phyloP scores from a whole-genome alignment of 2,113 vertebrate genomes.

The Pelvicachromis taeniatus region DNA sequence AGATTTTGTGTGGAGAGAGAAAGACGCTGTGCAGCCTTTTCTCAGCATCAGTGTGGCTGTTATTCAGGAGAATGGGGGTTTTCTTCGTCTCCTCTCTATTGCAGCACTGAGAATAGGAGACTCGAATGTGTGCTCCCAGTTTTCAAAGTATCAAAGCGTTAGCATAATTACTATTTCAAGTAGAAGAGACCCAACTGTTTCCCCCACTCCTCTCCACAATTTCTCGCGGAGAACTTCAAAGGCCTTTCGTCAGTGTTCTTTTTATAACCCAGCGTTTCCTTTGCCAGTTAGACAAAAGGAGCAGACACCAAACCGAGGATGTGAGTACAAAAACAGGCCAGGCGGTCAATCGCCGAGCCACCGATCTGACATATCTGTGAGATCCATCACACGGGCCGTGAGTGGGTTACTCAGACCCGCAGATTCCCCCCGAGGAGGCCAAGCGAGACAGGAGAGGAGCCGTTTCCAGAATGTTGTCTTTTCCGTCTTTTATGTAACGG shows the following conservation, averaged over 20 bases:
- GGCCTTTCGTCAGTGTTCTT: slow-evolving; percentile 40
- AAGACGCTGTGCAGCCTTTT: slow-evolving; percentile 25
- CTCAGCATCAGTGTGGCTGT: slow-evolving; percentile 36
- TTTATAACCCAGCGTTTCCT: slow-evolving; percentile 60
- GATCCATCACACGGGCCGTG: slow-evolving; percentile 16
- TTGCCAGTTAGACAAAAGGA: slow-evolving; percentile 54
- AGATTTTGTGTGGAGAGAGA: not conserved
- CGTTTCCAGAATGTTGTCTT: slow-evolving; percentile 21
- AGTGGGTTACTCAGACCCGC: slow-evolving; percentile 2
- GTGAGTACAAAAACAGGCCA: slow-evolving; percentile 47
- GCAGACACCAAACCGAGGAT: slow-evolving; percentile 27
- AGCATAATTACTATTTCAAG: slow-evolving; percentile 75
- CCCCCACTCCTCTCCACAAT: slow-evolving; percentile 31
- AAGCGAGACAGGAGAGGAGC: not conserved
- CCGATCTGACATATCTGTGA: slow-evolving; percentile 17
- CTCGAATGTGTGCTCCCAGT: slow-evolving; percentile 36
- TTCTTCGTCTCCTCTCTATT: not conserved
- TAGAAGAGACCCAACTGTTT: slow-evolving; percentile 62
- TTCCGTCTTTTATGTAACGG: slow-evolving; percentile 25
- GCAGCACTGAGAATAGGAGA: slow-evolving; percentile 44
- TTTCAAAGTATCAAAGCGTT: slow-evolving; percentile 67
- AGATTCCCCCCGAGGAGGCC: not conserved
- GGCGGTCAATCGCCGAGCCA: slow-evolving; percentile 19
- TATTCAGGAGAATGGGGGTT: slow-evolving; percentile 32
- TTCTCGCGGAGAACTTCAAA: slow-evolving; percentile 64